Conservation (phyloP, 92 coral and sea anemone genomes). For the Epizoanthus illoricatus region DNA sequence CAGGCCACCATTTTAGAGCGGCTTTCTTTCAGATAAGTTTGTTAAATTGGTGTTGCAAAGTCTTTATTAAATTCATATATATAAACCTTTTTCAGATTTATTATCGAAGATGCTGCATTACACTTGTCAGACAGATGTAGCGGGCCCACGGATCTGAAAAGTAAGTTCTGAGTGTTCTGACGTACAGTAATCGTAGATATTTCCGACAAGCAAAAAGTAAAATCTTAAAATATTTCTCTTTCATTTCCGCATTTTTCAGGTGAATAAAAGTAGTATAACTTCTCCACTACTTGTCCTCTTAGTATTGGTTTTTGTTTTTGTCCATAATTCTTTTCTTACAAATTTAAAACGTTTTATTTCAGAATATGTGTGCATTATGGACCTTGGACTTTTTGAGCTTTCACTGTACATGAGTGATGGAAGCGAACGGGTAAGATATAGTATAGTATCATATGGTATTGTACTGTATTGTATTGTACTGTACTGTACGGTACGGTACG, state of each 20-base stretch:
- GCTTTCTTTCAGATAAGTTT: background rate
- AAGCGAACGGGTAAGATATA: slow-evolving; percentile 65
- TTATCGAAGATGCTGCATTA: slow-evolving; percentile 93
- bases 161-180: slow-evolving; percentile 51
- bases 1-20: no score
- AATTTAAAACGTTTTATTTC: slow-evolving; percentile 7
- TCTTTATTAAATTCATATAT: background rate
- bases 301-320: no score
- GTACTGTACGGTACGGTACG: no score
- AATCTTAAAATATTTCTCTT: no score
- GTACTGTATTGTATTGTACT: no score
- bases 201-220: no score
- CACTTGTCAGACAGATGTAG: slow-evolving; percentile 87
- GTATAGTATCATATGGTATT: no score
- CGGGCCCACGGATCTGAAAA: slow-evolving; percentile 71
- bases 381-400: slow-evolving; percentile 90
- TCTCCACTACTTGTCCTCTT: no score
- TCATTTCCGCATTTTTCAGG: no score
- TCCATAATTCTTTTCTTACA: background rate
- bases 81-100: slow-evolving; percentile 61
- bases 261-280: no score
- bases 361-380: slow-evolving; percentile 95
- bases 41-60: no score
- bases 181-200: no score
- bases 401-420: slow-evolving; percentile 86